A percentile compares a stretch with the other conserved stretches of the same genome.
Evolutionary conservation across 2,113 vertebrate genomes (phyloP).

Genomic region (Calidris pygmaea): DNA sequence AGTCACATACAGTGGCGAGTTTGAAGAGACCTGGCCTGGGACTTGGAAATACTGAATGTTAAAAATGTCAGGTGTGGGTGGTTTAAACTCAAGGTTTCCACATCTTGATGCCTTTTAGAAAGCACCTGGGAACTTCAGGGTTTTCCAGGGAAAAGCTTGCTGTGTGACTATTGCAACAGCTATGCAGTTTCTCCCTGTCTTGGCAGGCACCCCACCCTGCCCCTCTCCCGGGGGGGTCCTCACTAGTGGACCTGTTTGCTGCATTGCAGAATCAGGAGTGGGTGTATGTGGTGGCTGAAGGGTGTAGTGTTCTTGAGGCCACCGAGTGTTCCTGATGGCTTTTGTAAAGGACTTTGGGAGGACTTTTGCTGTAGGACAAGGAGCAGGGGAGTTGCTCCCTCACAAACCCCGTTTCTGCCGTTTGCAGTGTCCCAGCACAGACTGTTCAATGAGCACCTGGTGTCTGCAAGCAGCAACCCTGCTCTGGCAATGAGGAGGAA

Average conservation of each 20-base stretch:
- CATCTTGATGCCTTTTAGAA: background rate
- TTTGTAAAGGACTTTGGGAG: background rate
- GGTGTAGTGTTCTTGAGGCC: background rate
- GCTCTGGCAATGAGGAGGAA: slow-evolving; percentile 91
- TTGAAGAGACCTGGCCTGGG: background rate
- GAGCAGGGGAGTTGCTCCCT: background rate
- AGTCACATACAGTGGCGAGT: background rate
- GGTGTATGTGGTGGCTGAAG: background rate
- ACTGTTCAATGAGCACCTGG: slow-evolving; percentile 95
- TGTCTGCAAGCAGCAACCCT: slow-evolving; percentile 94
- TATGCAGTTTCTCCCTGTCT: background rate
- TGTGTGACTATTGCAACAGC: background rate
- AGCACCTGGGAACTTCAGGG: background rate
- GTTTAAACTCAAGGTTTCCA: background rate
- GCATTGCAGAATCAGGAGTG: background rate
- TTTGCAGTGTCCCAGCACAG: slow-evolving; percentile 90
- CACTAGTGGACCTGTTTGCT: background rate
- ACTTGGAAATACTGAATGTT: background rate
- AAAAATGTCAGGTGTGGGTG: background rate
- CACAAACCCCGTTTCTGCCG: background rate
- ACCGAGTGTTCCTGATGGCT: background rate
- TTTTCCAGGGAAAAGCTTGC: background rate
- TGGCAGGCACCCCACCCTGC: background rate
- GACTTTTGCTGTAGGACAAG: background rate
- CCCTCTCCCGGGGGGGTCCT: background rate